Evolutionary conservation across 2,797 vertebrate species (phyloP).

Genomic region (Accipiter superciliosus): DNA sequence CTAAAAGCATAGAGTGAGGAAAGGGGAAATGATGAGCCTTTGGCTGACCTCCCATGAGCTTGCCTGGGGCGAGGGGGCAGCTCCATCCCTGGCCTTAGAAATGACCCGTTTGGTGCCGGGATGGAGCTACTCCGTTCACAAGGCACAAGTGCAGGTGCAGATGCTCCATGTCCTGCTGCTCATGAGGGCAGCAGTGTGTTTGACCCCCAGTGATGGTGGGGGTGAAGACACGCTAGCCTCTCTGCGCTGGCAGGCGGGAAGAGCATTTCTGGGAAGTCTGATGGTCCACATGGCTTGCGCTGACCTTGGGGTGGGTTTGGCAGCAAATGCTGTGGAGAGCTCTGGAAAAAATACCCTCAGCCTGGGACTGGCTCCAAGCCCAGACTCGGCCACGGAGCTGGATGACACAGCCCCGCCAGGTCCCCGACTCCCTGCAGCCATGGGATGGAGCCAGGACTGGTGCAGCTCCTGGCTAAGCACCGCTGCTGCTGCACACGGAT

Average conservation of each 20-base stretch:
- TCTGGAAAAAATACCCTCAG: not conserved
- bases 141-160: not conserved
- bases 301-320: constrained; percentile 49
- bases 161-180: not conserved
- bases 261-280: constrained; percentile 53
- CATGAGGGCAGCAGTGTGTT: fast-evolving
- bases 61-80: not conserved
- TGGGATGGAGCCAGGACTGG: not conserved
- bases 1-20: not conserved
- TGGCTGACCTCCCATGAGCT: not conserved
- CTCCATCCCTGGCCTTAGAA: not conserved
- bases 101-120: fast-evolving
- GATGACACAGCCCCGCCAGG: not conserved
- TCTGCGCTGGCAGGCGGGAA: not conserved
- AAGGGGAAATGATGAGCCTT: not conserved
- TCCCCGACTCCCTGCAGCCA: fast-evolving
- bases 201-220: fast-evolving
- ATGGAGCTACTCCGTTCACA: not conserved
- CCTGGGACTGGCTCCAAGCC: not conserved
- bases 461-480: not conserved
- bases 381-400: not conserved
- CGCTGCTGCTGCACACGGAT: not conserved
- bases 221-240: not conserved
- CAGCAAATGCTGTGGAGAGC: not conserved
- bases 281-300: not conserved